Evolutionary conservation across 2,888 invertebrate species (phyloP).

Genomic region (Plagodis pulveraria): DNA sequence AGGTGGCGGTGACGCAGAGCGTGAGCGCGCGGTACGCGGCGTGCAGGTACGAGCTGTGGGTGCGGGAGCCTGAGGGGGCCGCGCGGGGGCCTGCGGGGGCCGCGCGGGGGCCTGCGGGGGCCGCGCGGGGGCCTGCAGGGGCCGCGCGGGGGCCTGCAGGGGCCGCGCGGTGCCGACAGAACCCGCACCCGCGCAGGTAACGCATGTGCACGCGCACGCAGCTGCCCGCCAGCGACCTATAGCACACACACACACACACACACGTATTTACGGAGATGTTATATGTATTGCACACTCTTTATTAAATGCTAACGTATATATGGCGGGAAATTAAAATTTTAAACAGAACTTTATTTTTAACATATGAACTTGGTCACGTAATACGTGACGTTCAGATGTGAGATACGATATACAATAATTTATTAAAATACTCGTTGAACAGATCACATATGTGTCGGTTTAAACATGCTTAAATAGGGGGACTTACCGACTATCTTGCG

Average conservation of each 20-base stretch:
- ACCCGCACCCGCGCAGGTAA: slow-evolving; percentile 38
- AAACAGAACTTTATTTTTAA: too few relatives aligned
- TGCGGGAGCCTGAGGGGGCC: slow-evolving; percentile 4
- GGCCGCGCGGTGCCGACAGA: slow-evolving; percentile 3
- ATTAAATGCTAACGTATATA: too few relatives aligned
- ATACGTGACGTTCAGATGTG: too few relatives aligned
- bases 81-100: too few relatives aligned
- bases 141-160: slow-evolving; percentile 11
- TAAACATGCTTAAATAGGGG: too few relatives aligned
- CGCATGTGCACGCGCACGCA: slow-evolving; percentile 46
- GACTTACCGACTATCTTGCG: too few relatives aligned
- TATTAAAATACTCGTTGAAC: too few relatives aligned
- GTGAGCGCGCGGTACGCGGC: slow-evolving; percentile 41
- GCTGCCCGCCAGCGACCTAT: slow-evolving; percentile 37
- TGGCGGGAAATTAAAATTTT: too few relatives aligned
- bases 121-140: slow-evolving; percentile 4
- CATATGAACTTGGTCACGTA: too few relatives aligned
- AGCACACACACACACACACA: not conserved
- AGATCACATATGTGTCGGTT: too few relatives aligned
- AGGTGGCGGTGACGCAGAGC: slow-evolving; percentile 44
- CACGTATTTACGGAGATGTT: not conserved
- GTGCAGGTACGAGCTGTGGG: slow-evolving; percentile 30
- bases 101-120: slow-evolving; percentile 2
- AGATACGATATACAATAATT: too few relatives aligned
- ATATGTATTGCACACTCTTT: too few relatives aligned